These are phyloP conservation scores for Dryocosmus kuriphilus DNA, from an alignment of 2,888 invertebrate species.

Conservation along the genomic window DNA sequence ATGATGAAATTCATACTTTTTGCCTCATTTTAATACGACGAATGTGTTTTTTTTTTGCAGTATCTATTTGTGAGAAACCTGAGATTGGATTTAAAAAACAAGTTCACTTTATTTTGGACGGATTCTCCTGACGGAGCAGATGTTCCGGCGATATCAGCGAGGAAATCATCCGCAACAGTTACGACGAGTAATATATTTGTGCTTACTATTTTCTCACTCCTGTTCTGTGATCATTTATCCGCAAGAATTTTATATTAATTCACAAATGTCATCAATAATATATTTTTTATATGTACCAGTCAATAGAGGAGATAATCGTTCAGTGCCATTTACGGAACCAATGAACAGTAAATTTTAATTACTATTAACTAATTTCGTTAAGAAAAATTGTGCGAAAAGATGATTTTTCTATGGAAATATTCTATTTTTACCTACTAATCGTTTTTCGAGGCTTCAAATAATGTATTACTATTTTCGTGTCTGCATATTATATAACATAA, in stretches of 20 bases:
- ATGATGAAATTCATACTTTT: no score
- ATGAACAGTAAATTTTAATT: slow-evolving; percentile 6
- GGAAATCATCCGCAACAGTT: background rate
- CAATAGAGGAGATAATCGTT: background rate
- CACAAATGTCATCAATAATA: background rate
- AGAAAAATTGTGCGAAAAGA: background rate
- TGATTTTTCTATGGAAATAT: background rate
- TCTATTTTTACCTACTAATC: background rate
- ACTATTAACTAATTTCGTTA: background rate
- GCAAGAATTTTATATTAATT: slow-evolving; percentile 7
- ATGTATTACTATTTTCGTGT: background rate
- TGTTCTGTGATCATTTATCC: slow-evolving; percentile 4
- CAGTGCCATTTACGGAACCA: slow-evolving; percentile 11
- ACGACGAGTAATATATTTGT: slow-evolving; percentile 20
- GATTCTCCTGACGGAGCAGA: background rate
- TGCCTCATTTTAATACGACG: background rate
- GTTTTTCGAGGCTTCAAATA: background rate
- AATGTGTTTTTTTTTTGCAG: background rate
- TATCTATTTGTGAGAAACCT: slow-evolving; percentile 15
- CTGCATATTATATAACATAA: background rate
- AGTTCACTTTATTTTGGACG: background rate
- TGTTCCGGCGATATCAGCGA: background rate
- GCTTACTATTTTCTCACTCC: background rate
- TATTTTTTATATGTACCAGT: background rate
- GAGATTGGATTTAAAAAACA: slow-evolving; percentile 18